Evolutionary conservation across 2,113 vertebrate genomes (phyloP).

Genomic region (Orthonyx spaldingii): DNA sequence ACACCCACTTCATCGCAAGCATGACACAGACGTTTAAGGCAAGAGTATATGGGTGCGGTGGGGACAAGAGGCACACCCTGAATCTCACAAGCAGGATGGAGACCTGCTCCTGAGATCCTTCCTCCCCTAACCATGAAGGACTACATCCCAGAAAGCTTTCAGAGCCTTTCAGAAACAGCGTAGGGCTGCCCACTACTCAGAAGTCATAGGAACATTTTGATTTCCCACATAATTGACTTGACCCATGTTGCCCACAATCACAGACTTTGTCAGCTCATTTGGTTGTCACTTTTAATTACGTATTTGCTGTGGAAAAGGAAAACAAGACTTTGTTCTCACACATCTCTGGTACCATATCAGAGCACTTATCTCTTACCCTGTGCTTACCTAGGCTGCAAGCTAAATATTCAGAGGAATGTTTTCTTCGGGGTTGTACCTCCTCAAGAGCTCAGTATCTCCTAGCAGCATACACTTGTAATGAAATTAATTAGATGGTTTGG

Average conservation of each 20-base stretch:
- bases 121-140: background rate
- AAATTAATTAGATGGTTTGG: constrained; percentile 18
- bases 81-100: background rate
- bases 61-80: background rate
- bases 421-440: background rate
- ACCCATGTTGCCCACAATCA: background rate
- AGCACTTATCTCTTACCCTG: background rate
- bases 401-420: background rate
- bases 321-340: background rate
- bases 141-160: background rate
- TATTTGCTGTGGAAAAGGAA: constrained; percentile 1
- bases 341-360: background rate
- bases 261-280: background rate
- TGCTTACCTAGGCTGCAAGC: background rate
- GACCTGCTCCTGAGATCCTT: background rate
- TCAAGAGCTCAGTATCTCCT: background rate
- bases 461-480: background rate
- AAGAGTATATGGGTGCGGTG: background rate
- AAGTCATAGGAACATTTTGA: background rate
- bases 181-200: background rate
- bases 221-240: background rate
- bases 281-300: background rate
- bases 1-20: constrained; percentile 1
- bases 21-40: constrained; percentile 22
- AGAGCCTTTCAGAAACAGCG: background rate